Base-by-base conservation (phyloP, 2,113 vertebrate species). In the Spea bombifrons region DNA sequence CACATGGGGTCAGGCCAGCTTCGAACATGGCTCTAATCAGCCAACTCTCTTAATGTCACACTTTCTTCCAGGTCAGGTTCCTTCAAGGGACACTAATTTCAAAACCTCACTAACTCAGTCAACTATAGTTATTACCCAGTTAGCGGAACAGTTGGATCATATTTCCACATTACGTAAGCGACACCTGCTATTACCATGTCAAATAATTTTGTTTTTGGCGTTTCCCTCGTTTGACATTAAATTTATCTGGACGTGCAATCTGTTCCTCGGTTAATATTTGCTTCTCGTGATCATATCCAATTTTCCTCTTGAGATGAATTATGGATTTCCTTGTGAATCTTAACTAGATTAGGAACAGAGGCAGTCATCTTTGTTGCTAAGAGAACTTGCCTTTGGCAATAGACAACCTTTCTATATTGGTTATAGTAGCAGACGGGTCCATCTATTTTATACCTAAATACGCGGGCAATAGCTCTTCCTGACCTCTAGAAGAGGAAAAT, bases 331-430 rank as follows among this genome's bases (percentile, higher is more conserved):
- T 44, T 59, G 4, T 12, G 16, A 55, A 46, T 10, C 53, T 6
- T 7, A 64, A 17, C n/a, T 64, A 4, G 7, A 9, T 64, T 30
- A 6, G 16, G 2, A 7, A 8, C 13, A 13, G 61, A 64, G 61
- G 30, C 16, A 16, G 3, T 5, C 8, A 64, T 59, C 17, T 15
- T 13, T n/a, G 53, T 73, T 52, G 52, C 49, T 49, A 55, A 48
- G 67, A 48, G 67, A 55, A 30, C 55, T 4, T 73, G 71, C 71
- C 53, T 13, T 57, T 12, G 44, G 71, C 71, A 46, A 46, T 13
- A 6, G 2, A 30, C 10, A n/a, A 43, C 52, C 69, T 71, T 55
- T 53, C 49, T 55, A 52, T 55, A 43, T 17, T 71, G 69, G 15
- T 53, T n/a, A 71, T 16, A 10, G 50, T 12, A 48, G 3, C 17